Evolutionary conservation across 2,888 invertebrate species (phyloP), one percentile per base, ranked within the genome.

Genomic region (Iselma pallidipennis): DNA sequence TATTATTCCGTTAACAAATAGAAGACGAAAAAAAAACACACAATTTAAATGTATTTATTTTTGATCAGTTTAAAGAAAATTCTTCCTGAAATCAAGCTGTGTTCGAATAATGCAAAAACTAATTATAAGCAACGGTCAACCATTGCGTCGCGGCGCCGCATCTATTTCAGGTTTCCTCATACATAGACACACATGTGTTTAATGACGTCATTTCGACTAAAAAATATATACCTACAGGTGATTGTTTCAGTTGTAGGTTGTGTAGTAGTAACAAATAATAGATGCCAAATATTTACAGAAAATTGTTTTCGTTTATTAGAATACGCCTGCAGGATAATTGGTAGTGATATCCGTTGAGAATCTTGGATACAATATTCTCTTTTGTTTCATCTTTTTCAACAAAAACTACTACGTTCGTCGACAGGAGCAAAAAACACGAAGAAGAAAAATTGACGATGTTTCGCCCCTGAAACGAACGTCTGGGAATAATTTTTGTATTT

Each of bases 241-340:
- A 74, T 73, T 72, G 71, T 73, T 74, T 72, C 72, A 74, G 72
- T 73, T 72, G 65, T 55, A 60, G 56, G 62, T 48, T 54, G 54
- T 62, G 59, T 33, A 57, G 49, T 60, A 53, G 60, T 60, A 50
- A 45, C 19, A n/a, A 23, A 0, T 21, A 5, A 45, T 45, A 10
- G 19, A 12, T 45, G 45, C 45, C 45, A 45, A 45, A 23, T 21
- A 45, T 45, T 45, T 7, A 37, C 6, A 37, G 16, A 16, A 37
- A 37, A 7, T 37, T 5, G 7, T 16, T 16, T 9, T 45, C 23
- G n/a, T n/a, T n/a, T n/a, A n/a, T 23, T 45, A 12, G 5, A 45
- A 45, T 12, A 45, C 7, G 19, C 19, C 42, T 42, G 10, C 21
- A 21, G 21, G 16, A 16, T 37, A 37, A 37, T 37, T 37, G 37